These are phyloP conservation scores for Drosophila pullipes DNA, from an alignment of 2,888 invertebrate species.

Conservation along the genomic window DNA sequence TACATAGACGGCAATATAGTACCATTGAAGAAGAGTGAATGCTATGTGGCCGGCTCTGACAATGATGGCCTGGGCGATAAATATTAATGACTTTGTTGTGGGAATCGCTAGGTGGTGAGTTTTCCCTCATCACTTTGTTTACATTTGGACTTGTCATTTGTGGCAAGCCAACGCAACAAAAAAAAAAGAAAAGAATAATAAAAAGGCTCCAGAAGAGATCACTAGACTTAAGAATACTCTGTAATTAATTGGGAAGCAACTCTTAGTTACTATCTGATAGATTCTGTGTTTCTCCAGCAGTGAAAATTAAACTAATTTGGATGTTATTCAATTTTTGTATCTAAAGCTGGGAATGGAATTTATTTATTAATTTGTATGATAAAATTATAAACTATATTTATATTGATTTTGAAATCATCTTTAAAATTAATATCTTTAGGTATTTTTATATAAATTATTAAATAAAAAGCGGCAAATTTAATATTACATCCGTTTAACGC, in stretches of 20 bases:
- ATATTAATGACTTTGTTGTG: constrained; percentile 67
- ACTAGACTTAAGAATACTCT: constrained; percentile 1
- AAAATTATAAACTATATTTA: background rate
- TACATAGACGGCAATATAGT: constrained; percentile 15
- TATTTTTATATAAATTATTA: background rate
- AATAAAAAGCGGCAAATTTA: background rate
- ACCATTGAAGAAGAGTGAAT: constrained; percentile 8
- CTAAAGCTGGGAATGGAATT: no score
- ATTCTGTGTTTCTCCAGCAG: background rate
- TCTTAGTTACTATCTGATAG: background rate
- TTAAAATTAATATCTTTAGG: background rate
- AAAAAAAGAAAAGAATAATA: background rate
- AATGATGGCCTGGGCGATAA: constrained; percentile 60
- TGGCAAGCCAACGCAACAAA: constrained; percentile 1
- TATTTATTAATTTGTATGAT: background rate
- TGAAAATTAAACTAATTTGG: background rate
- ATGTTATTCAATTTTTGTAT: background rate
- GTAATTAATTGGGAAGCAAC: background rate
- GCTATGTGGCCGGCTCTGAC: constrained; percentile 54
- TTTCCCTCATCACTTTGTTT: constrained; percentile 45
- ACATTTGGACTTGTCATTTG: constrained; percentile 53
- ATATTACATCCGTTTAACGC: background rate
- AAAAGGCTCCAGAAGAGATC: no score
- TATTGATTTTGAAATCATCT: background rate
- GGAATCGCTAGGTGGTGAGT: constrained; percentile 12